Percentiles rank a stretch among this genome's conserved stretches.
Conservation (phyloP, 2,888 invertebrate genomes). For the Stenichneumon culpator region DNA sequence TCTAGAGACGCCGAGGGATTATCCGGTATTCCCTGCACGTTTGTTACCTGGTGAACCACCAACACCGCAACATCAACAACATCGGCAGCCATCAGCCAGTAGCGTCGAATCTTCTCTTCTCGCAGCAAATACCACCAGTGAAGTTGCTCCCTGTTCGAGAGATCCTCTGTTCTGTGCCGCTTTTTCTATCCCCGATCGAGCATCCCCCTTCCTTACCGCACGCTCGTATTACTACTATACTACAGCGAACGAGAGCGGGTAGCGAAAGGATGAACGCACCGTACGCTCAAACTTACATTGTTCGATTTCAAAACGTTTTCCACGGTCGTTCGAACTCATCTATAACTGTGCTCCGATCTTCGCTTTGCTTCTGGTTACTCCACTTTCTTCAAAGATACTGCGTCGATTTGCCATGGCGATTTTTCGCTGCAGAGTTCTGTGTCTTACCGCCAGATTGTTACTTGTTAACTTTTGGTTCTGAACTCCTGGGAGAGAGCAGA, state of each 20-base stretch:
- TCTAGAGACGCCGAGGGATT: slow-evolving; percentile 49
- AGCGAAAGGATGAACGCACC: slow-evolving; percentile 1
- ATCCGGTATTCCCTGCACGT: slow-evolving; percentile 63
- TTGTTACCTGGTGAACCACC: slow-evolving; percentile 46
- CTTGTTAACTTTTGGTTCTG: neutral
- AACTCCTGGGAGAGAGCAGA: too few species aligned
- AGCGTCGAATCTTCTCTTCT: slow-evolving; percentile 37
- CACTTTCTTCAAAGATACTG: neutral
- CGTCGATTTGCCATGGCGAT: neutral
- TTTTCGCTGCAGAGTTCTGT: neutral
- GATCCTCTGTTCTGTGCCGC: slow-evolving; percentile 49
- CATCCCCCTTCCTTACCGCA: neutral
- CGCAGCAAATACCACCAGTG: slow-evolving; percentile 25
- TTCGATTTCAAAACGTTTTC: slow-evolving; percentile 31
- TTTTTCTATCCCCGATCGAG: slow-evolving; percentile 45
- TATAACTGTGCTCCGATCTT: neutral
- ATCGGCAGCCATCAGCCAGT: slow-evolving; percentile 22
- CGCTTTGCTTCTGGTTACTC: slow-evolving; percentile 1
- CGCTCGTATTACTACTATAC: neutral
- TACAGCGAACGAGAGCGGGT: neutral
- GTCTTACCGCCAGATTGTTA: neutral
- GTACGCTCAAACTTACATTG: slow-evolving; percentile 38
- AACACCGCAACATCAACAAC: slow-evolving; percentile 23
- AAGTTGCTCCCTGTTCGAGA: slow-evolving; percentile 46
- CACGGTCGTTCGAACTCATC: slow-evolving; percentile 16